Percentiles rank a stretch among this genome's conserved stretches.
Evolutionary conservation across 1,140 invertebrate genomes (phyloP).

Genomic region (Bombus pascuorum): DNA sequence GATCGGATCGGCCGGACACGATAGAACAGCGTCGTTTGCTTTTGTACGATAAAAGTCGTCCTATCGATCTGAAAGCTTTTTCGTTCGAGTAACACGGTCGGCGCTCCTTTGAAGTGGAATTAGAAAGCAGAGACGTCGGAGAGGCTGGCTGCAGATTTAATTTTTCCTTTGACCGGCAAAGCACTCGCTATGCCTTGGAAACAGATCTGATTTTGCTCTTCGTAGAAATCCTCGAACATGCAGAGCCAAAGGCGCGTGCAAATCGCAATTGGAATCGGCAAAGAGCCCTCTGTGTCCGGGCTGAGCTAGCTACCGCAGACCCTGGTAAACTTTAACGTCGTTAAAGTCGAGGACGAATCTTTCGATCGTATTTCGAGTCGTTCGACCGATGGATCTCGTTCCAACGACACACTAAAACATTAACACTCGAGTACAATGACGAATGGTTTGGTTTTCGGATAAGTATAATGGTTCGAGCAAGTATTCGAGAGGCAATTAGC

Average conservation of each 20-base stretch:
- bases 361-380: not conserved
- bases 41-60: constrained; percentile 17
- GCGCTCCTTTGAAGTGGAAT: constrained; percentile 5
- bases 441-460: not conserved
- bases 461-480: rapidly evolving
- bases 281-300: not conserved
- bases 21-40: not conserved
- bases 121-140: not conserved
- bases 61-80: not conserved
- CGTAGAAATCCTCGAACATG: not conserved
- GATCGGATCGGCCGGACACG: not conserved
- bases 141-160: constrained; percentile 11
- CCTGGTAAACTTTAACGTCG: too few species aligned
- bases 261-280: not conserved
- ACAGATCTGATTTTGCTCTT: not conserved
- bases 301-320: too few species aligned
- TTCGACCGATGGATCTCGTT: not conserved
- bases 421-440: not conserved
- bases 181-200: not conserved
- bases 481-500: too few species aligned
- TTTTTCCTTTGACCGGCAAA: constrained; percentile 23
- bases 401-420: not conserved
- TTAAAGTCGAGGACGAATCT: not conserved
- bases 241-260: not conserved
- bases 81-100: not conserved